Evolutionary conservation across 2,797 vertebrate genomes (phyloP).

Genomic region (Huso huso): DNA sequence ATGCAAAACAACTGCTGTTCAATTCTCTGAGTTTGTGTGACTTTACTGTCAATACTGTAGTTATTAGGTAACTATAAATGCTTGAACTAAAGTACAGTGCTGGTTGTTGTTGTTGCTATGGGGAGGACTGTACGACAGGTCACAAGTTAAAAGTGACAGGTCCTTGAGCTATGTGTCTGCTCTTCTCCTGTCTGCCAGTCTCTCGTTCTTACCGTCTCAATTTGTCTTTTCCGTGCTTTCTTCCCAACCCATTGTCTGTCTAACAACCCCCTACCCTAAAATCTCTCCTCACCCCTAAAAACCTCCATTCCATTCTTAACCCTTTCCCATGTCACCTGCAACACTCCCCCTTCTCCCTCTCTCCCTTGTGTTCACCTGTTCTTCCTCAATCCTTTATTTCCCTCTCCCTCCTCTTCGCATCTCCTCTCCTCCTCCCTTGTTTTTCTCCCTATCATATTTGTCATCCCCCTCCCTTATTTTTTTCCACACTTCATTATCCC

Average conservation of each 20-base stretch:
- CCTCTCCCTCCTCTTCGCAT: not conserved
- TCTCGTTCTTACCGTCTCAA: conserved; percentile 34
- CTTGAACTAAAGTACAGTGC: no score
- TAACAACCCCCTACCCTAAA: not conserved
- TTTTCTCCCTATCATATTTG: conserved; percentile 24
- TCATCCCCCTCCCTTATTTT: conserved; percentile 43
- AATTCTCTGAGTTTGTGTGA: no score
- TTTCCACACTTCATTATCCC: conserved; percentile 30
- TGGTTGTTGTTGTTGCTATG: no score
- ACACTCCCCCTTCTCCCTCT: not conserved
- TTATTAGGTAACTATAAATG: no score
- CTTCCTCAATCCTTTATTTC: not conserved
- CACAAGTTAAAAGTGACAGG: not conserved
- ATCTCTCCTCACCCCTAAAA: not conserved
- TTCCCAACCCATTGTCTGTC: conserved; percentile 10
- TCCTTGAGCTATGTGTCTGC: conserved; percentile 23
- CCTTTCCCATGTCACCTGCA: not conserved
- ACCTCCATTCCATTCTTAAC: not conserved
- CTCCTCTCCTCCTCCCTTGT: conserved; percentile 23
- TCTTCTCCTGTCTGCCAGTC: conserved; percentile 19
- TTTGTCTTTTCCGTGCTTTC: conserved; percentile 31
- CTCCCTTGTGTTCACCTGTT: conserved; percentile 9
- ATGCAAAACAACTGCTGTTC: no score
- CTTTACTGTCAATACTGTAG: no score
- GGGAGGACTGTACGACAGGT: no score